Evolutionary conservation across 2,888 invertebrate species (phyloP).

Genomic region (Euclidia mi): DNA sequence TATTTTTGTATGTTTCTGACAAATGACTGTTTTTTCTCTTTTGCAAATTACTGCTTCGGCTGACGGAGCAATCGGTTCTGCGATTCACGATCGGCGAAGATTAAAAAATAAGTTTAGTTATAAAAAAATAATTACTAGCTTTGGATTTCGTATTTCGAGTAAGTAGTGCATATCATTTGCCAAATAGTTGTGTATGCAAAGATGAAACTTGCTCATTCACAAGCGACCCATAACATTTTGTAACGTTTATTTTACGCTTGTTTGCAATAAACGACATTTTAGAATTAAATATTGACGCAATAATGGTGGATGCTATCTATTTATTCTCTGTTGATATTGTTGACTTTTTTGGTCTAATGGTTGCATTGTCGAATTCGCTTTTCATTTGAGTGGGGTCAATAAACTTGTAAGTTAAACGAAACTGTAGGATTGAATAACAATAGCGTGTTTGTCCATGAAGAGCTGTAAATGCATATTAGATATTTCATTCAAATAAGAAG

Average conservation of each 20-base stretch:
- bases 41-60: slow-evolving; percentile 72
- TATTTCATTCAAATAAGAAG: slow-evolving; percentile 22
- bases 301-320: slow-evolving; percentile 47
- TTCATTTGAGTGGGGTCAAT: slow-evolving; percentile 39
- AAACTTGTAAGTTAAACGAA: slow-evolving; percentile 27
- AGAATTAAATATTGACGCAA: slow-evolving; percentile 58
- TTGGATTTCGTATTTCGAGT: slow-evolving; percentile 72
- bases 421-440: slow-evolving; percentile 21
- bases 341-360: slow-evolving; percentile 45
- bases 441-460: slow-evolving; percentile 2
- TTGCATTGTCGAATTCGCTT: slow-evolving; percentile 41
- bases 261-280: slow-evolving; percentile 56
- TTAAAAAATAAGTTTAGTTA: slow-evolving; percentile 60
- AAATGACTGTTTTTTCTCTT: slow-evolving; percentile 72
- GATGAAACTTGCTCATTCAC: slow-evolving; percentile 62
- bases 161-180: slow-evolving; percentile 78
- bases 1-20: slow-evolving; percentile 67
- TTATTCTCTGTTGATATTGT: slow-evolving; percentile 46
- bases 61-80: slow-evolving; percentile 77
- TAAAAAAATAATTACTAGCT: slow-evolving; percentile 70
- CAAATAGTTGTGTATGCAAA: slow-evolving; percentile 69
- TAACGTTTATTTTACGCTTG: slow-evolving; percentile 67
- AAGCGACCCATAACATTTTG: slow-evolving; percentile 63
- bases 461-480: slow-evolving; percentile 3
- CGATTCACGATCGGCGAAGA: slow-evolving; percentile 68